Base-by-base conservation (phyloP, 1,140 invertebrate species). In the Trachymyrmex septentrionalis region DNA sequence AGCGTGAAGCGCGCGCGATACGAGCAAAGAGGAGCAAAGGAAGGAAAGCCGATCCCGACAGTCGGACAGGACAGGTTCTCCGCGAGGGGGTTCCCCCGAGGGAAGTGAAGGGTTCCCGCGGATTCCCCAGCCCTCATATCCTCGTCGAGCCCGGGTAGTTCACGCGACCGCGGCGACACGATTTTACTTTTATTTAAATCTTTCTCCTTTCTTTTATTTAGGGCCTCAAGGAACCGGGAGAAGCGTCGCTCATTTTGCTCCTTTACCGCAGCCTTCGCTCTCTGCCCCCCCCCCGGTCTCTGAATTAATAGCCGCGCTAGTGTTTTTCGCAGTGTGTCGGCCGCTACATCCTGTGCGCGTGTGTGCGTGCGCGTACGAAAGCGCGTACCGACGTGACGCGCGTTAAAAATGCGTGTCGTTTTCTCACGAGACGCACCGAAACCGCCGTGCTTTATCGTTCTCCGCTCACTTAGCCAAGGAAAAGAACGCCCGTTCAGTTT, bases 131-230 rank as follows among this genome's bases (percentile, higher is more conserved):
- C 55, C n/a, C n/a, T 84, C 80, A 75, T 84, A 84, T 84, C 57
- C 53, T 75, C 55, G 80, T 34, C 6, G 55, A 71, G 34, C 16
- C 38, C 38, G 88, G 86, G 80, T 87, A 85, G 88, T 72, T 85
- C 80, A 85, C 80, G 80, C 69, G 80, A 34, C 27, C 78, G 50
- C 72, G 75, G 80, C 93, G 92, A 95, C 94, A 95, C 93, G 93
- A 94, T 92, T 95, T 95, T 95, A 95, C 93, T 95, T 95, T 95
- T 95, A 95, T 95, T 95, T 95, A 95, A 95, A 94, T 92, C 93
- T 93, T 93, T 91, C 90, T 94, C 71, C 69, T 81, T 59, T 92
- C 92, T 95, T 95, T 95, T 95, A 95, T 95, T 95, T 95, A 94
- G 93, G 93, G 92, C 92, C 93, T 94, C 92, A 90, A 87, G 61